phyloP scores from a whole-genome alignment of 2,113 vertebrate species.

The Aptenodytes forsteri region DNA sequence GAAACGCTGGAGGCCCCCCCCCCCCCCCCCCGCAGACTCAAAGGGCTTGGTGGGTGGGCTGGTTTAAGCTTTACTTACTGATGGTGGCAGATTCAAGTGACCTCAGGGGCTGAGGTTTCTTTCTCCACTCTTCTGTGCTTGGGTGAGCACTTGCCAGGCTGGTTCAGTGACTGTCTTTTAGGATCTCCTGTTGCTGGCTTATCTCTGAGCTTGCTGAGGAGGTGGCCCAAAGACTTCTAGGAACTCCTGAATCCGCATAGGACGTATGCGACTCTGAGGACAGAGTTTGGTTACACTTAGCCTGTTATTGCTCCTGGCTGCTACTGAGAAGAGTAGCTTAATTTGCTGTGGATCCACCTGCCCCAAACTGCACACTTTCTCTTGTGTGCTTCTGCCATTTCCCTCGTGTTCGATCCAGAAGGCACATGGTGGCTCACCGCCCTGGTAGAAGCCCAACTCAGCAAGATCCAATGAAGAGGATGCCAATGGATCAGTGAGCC shows the following conservation, averaged over 20 bases:
- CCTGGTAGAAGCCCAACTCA: neutral
- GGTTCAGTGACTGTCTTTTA: neutral
- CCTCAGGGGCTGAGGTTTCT: neutral
- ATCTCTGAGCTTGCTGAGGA: neutral
- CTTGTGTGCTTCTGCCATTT: neutral
- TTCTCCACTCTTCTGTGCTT: neutral
- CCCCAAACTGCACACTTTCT: neutral
- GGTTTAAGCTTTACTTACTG: neutral
- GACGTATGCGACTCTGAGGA: neutral
- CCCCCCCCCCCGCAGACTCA: accelerated
- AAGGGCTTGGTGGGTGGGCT: neutral
- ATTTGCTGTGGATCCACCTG: neutral
- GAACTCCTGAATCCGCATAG: accelerated
- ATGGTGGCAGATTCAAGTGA: neutral
- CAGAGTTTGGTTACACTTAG: neutral
- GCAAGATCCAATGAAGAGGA: neutral
- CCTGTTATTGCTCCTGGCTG: neutral
- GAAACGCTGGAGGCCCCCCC: no score
- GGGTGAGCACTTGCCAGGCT: neutral
- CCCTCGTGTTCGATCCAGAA: neutral
- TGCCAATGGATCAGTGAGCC: neutral
- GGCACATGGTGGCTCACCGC: neutral
- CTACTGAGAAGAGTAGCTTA: neutral
- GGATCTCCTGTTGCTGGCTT: neutral
- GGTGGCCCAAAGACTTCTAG: neutral